Conservation (phyloP, 1,140 invertebrate species). For the Sycophaga agraensis region DNA sequence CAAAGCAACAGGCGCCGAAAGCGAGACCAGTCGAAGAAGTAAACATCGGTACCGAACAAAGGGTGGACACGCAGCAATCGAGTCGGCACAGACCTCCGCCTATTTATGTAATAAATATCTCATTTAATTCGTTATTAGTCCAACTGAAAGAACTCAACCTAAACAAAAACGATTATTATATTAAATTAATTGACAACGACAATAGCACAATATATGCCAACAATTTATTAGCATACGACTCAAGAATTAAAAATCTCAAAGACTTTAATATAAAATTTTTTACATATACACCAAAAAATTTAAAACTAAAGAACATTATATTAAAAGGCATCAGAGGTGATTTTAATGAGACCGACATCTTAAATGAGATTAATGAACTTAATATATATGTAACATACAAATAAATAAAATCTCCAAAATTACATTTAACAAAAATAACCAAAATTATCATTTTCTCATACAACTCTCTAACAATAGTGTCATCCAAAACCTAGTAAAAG, state of each 20-base stretch:
- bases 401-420: too few species aligned
- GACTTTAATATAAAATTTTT: neutral
- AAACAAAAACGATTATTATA: too few species aligned
- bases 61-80: too few species aligned
- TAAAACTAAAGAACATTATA: neutral
- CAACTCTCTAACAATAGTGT: neutral
- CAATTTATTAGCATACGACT: neutral
- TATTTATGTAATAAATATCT: too few species aligned
- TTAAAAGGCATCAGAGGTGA: neutral
- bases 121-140: too few species aligned
- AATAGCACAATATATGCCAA: neutral
- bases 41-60: too few species aligned
- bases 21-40: too few species aligned
- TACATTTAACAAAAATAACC: neutral
- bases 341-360: neutral
- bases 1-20: neutral
- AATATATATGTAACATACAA: neutral
- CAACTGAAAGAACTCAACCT: neutral
- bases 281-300: too few species aligned
- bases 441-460: neutral
- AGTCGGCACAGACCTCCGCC: too few species aligned
- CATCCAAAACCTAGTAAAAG: neutral
- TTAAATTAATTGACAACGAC: neutral
- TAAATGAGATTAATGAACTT: neutral
- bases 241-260: neutral